Conservation (phyloP, 2,888 invertebrate species). For the Arge pagana region DNA sequence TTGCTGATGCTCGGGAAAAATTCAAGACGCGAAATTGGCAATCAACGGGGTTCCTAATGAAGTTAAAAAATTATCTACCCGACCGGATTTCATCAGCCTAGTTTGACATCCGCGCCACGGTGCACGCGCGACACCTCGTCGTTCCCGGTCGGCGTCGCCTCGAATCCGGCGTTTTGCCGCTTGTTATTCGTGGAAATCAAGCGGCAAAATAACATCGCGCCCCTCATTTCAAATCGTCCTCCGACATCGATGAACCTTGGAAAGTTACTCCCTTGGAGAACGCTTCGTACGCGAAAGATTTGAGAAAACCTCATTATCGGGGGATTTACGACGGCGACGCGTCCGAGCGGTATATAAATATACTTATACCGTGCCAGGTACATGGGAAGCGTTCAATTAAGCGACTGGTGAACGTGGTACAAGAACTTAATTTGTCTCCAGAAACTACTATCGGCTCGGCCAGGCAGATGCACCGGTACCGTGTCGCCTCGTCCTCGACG, state of each 20-base stretch:
- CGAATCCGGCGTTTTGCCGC: no score
- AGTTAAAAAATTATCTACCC: constrained; percentile 54
- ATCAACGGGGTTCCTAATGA: constrained; percentile 54
- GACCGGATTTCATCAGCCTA: constrained; percentile 53
- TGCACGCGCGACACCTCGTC: no score
- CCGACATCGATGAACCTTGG: constrained; percentile 4
- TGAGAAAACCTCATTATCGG: not conserved
- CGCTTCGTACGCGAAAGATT: not conserved
- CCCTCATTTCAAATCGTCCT: no score
- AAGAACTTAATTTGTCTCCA: constrained; percentile 54
- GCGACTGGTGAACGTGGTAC: constrained; percentile 27
- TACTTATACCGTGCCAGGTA: not conserved
- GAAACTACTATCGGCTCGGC: constrained; percentile 49
- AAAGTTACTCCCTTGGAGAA: constrained; percentile 4
- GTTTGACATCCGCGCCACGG: constrained; percentile 42
- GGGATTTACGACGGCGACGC: no score
- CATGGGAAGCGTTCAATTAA: constrained; percentile 14
- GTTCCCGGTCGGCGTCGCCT: no score
- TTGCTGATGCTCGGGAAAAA: constrained; percentile 49
- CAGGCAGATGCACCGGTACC: constrained; percentile 41
- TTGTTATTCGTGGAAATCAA: no score
- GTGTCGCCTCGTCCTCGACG: constrained; percentile 6
- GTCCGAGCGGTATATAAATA: no score
- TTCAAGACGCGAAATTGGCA: constrained; percentile 59
- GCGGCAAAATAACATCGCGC: no score